Evolutionary conservation across 1,140 invertebrate species (phyloP).

Genomic region (Parasteatoda tepidariorum): DNA sequence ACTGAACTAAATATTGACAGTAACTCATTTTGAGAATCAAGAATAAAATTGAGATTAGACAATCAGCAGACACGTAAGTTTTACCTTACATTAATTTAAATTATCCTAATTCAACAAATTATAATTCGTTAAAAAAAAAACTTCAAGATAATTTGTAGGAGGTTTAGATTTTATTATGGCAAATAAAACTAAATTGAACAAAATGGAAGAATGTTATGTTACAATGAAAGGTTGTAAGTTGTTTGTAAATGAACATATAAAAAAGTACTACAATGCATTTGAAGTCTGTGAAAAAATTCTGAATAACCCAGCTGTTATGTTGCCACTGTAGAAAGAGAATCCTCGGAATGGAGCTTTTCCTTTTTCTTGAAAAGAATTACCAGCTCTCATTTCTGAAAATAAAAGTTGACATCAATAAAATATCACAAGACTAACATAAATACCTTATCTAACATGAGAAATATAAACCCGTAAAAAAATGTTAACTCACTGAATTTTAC

Average conservation of each 20-base stretch:
- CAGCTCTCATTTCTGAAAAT: background rate
- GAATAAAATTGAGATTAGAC: no score
- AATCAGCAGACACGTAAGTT: background rate
- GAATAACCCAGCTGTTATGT: background rate
- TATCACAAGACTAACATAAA: background rate
- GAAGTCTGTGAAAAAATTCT: background rate
- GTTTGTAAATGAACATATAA: background rate
- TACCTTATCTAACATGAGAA: background rate
- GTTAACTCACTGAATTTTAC: background rate
- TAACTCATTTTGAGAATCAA: no score
- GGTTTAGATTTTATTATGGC: background rate
- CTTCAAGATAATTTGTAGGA: background rate
- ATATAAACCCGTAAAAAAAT: background rate
- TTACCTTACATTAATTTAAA: background rate
- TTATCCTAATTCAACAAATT: no score
- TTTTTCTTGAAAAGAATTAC: background rate
- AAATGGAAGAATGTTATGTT: background rate
- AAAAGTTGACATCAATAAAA: background rate
- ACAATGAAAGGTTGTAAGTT: background rate
- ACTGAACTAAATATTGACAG: no score
- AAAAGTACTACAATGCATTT: background rate
- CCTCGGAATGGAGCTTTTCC: background rate
- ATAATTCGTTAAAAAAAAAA: background rate
- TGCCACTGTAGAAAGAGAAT: background rate
- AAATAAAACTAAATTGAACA: background rate